Conservation (phyloP, 23 tunicate genomes). For the Diplosoma virens region DNA sequence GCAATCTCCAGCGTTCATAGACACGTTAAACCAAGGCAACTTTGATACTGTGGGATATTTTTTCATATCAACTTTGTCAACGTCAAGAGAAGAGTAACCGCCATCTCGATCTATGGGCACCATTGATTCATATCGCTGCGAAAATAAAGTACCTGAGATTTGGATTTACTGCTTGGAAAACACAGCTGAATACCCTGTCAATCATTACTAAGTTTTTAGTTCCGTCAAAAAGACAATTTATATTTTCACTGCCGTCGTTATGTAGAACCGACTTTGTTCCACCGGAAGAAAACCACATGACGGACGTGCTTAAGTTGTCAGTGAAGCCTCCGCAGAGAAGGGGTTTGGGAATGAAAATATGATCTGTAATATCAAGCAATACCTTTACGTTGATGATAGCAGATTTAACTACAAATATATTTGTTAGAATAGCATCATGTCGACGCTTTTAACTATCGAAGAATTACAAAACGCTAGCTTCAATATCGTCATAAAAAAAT, state of each 20-base stretch:
- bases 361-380: slow-evolving; percentile 27
- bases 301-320: slow-evolving; percentile 18
- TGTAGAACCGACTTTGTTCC: slow-evolving; percentile 77
- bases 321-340: slow-evolving; percentile 56
- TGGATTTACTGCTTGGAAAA: slow-evolving; percentile 24
- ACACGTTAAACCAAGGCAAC: slow-evolving; percentile 48
- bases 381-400: too few species aligned
- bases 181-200: slow-evolving; percentile 39
- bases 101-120: slow-evolving; percentile 38
- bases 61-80: slow-evolving; percentile 53
- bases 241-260: slow-evolving; percentile 57
- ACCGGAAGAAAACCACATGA: slow-evolving; percentile 80
- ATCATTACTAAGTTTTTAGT: slow-evolving; percentile 47
- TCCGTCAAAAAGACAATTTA: slow-evolving; percentile 74
- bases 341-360: slow-evolving; percentile 42
- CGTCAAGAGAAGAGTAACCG: slow-evolving; percentile 48
- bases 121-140: slow-evolving; percentile 18
- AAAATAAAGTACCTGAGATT: too few species aligned
- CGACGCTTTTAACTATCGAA: too few species aligned
- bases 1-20: slow-evolving; percentile 74
- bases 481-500: too few species aligned
- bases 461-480: too few species aligned
- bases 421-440: too few species aligned
- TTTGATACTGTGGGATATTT: slow-evolving; percentile 37
- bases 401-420: too few species aligned